phyloP scores from a whole-genome alignment of 1,140 invertebrate species.

The Dolichoris vasculosae region DNA sequence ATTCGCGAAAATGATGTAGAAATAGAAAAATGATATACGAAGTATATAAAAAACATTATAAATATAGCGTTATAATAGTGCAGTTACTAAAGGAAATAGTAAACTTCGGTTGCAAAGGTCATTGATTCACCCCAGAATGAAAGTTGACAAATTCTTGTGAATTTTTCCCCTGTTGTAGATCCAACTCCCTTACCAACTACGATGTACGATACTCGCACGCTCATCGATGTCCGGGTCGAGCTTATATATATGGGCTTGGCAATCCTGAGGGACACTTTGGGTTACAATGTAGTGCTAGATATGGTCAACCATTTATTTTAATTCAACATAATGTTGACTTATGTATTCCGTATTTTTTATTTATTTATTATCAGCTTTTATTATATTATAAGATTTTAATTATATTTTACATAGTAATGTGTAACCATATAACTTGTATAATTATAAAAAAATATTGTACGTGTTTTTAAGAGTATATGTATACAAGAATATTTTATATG shows the following conservation, averaged over 20 bases:
- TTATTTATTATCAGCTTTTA: background rate
- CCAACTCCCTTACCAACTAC: background rate
- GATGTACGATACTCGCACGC: background rate
- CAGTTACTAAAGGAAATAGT: background rate
- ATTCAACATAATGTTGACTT: background rate
- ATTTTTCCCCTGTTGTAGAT: background rate
- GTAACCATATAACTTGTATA: too few species aligned
- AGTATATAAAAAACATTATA: background rate
- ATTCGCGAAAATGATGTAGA: background rate
- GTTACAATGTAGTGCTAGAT: background rate
- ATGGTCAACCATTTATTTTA: background rate
- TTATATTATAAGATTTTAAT: background rate
- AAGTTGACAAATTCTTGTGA: background rate
- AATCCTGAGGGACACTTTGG: background rate
- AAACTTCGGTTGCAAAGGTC: background rate
- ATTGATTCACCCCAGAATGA: background rate
- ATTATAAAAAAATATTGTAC: too few species aligned
- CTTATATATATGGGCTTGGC: background rate
- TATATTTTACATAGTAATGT: too few species aligned
- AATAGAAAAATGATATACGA: too few species aligned
- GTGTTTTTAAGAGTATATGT: too few species aligned
- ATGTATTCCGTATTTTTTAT: background rate
- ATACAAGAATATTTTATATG: too few species aligned
- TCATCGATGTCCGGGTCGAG: background rate
- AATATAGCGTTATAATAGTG: background rate